Evolutionary conservation across 2,888 invertebrate species (phyloP).

Genomic region (Eurytoma californica): DNA sequence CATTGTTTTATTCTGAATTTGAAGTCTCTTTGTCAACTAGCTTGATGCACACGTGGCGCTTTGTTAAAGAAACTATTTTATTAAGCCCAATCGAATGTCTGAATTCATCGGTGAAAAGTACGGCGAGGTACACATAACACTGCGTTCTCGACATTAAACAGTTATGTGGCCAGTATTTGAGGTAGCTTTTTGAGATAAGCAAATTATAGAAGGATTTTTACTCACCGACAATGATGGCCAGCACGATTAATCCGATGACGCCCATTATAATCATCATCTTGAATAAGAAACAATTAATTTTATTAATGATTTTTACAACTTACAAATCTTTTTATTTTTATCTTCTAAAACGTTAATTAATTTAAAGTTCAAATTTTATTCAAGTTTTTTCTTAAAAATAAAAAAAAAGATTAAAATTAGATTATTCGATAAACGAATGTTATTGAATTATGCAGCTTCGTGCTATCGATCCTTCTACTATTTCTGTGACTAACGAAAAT

Average conservation of each 20-base stretch:
- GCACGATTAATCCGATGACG: constrained; percentile 86
- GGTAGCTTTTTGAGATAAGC: constrained; percentile 22
- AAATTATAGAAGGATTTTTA: constrained; percentile 60
- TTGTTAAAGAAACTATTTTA: not conserved
- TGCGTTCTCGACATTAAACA: constrained; percentile 62
- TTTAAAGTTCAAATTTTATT: too few species aligned
- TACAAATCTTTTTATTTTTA: not conserved
- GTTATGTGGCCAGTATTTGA: constrained; percentile 50
- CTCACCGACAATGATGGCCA: constrained; percentile 90
- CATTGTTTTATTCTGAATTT: not conserved
- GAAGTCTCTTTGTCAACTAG: constrained; percentile 14
- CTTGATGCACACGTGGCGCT: not conserved
- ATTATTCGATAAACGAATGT: not conserved
- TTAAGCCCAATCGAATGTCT: constrained; percentile 38
- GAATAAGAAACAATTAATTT: constrained; percentile 29
- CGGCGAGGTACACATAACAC: constrained; percentile 66
- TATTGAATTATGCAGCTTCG: not conserved
- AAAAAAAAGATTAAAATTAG: not conserved
- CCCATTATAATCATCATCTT: constrained; percentile 95
- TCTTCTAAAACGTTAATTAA: too few species aligned
- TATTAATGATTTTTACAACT: not conserved
- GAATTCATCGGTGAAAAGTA: constrained; percentile 57
- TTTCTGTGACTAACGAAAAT: too few species aligned
- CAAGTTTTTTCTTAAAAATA: too few species aligned
- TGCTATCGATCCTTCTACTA: not conserved